Conservation (phyloP, 2,888 invertebrate genomes). For the Pemphredon lugubris region DNA sequence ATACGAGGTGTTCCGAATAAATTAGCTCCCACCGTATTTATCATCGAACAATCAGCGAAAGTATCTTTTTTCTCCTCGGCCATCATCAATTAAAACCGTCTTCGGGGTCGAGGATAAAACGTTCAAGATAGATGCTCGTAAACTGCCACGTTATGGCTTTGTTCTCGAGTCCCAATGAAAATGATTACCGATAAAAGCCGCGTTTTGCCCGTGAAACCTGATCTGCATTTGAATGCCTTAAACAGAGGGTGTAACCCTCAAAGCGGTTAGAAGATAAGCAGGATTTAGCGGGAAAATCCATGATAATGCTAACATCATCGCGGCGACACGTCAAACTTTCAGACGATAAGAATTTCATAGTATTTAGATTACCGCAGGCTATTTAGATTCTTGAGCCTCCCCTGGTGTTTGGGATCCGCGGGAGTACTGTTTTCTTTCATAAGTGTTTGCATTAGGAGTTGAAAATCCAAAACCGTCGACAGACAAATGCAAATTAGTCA, state of each 20-base stretch:
- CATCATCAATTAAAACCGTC: too few relatives aligned
- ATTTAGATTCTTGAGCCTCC: neutral
- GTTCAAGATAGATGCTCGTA: too few relatives aligned
- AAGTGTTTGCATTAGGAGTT: too few relatives aligned
- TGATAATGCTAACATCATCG: neutral
- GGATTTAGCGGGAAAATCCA: neutral
- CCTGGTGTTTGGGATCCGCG: neutral
- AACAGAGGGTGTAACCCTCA: neutral
- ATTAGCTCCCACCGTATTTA: neutral
- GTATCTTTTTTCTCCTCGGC: neutral
- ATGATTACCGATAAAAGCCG: neutral
- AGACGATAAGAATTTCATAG: slow-evolving; percentile 23
- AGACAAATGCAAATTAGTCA: too few relatives aligned
- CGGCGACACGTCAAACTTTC: slow-evolving; percentile 2
- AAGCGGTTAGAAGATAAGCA: neutral
- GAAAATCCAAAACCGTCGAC: too few relatives aligned
- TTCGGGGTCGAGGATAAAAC: too few relatives aligned
- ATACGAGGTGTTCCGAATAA: neutral
- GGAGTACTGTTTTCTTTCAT: too few relatives aligned
- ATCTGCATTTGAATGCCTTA: neutral
- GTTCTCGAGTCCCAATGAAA: neutral
- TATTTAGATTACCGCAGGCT: slow-evolving; percentile 5
- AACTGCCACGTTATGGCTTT: neutral
- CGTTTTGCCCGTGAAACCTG: neutral
- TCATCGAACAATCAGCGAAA: neutral